Evolutionary conservation across 2,797 vertebrate species (phyloP).

Genomic region (Cyclura pinguis): DNA sequence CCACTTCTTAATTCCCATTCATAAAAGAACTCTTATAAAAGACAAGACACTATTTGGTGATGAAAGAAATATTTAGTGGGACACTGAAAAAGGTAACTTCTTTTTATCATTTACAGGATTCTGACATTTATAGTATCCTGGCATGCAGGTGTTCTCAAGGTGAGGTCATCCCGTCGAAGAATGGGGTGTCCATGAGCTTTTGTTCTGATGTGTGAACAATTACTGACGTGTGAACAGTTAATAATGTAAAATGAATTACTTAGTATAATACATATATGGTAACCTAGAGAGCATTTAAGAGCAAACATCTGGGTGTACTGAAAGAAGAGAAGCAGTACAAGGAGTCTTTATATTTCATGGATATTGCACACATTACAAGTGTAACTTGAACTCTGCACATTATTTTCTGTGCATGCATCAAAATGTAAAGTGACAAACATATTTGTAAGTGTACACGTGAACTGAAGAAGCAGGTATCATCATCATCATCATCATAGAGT

Average conservation of each 20-base stretch:
- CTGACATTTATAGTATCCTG: slow-evolving; percentile 46
- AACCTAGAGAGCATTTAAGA: neutral
- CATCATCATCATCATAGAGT: neutral
- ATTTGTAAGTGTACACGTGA: neutral
- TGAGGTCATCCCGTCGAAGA: neutral
- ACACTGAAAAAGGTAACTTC: slow-evolving; percentile 25
- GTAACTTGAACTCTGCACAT: neutral
- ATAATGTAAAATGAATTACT: neutral
- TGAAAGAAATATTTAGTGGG: slow-evolving; percentile 11
- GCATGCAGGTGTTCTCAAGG: slow-evolving; percentile 25
- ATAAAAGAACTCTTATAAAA: slow-evolving; percentile 8
- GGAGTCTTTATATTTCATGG: neutral
- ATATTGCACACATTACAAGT: neutral
- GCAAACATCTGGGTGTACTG: neutral
- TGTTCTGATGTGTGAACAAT: slow-evolving; percentile 47
- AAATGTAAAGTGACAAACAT: neutral
- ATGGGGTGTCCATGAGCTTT: slow-evolving; percentile 24
- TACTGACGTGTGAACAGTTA: slow-evolving; percentile 1
- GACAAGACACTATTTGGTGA: neutral
- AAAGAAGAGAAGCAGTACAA: neutral
- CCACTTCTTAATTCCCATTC: slow-evolving; percentile 14
- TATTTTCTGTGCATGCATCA: neutral
- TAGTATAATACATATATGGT: neutral
- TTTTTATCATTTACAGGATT: slow-evolving; percentile 19
- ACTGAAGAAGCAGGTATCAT: no score